Conservation (phyloP, 2,888 invertebrate genomes). For the Cosmorhoe ocellata region DNA sequence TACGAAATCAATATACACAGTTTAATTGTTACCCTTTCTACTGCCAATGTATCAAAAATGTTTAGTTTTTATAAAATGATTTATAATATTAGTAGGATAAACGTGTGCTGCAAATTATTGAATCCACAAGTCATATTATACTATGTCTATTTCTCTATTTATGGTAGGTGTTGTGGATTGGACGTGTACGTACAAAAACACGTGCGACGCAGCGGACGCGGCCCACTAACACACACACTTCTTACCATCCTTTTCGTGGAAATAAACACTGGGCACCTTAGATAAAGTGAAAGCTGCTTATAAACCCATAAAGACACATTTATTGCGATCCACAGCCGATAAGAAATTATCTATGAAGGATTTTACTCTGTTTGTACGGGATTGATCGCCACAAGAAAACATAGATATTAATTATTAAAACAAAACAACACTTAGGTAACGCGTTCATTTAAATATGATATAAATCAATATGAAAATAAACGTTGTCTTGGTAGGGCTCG, state of each 20-base stretch:
- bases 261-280: slow-evolving; percentile 72
- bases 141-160: slow-evolving; percentile 18
- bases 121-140: no score
- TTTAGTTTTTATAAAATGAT: no score
- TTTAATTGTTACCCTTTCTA: no score
- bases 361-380: slow-evolving; percentile 16
- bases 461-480: slow-evolving; percentile 13
- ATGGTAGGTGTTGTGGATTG: slow-evolving; percentile 60
- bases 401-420: slow-evolving; percentile 12
- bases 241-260: slow-evolving; percentile 80
- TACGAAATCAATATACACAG: no score
- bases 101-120: no score
- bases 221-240: slow-evolving; percentile 77
- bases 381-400: slow-evolving; percentile 3
- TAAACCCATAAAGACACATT: slow-evolving; percentile 73
- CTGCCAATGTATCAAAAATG: no score
- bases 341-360: slow-evolving; percentile 44
- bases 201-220: slow-evolving; percentile 69
- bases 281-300: slow-evolving; percentile 79
- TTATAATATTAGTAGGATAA: no score
- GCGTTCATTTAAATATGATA: slow-evolving; percentile 20
- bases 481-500: slow-evolving; percentile 21
- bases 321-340: slow-evolving; percentile 63
- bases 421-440: no score
- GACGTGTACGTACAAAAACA: slow-evolving; percentile 62